A percentile compares a stretch with the other conserved stretches of the same genome.
Evolutionary conservation across 2,888 invertebrate species (phyloP).

Genomic region (Amiota communis): DNA sequence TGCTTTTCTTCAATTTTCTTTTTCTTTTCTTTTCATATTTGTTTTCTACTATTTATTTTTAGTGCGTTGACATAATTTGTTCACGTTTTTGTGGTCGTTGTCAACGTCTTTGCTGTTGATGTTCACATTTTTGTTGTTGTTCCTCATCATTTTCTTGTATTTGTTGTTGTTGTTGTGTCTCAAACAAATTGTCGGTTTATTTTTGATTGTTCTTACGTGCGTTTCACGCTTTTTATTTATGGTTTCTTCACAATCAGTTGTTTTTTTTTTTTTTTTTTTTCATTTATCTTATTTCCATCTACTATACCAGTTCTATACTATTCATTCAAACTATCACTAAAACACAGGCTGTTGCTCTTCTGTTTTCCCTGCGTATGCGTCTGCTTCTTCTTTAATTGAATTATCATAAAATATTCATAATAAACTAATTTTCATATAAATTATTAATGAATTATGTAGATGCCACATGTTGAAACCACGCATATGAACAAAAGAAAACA

Average conservation of each 20-base stretch:
- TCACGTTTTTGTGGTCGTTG: conserved; percentile 46
- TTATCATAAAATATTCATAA: conserved; percentile 45
- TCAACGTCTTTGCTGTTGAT: conserved; percentile 33
- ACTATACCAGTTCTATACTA: too few relatives aligned
- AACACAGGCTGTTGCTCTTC: conserved; percentile 43
- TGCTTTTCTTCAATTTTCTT: neutral
- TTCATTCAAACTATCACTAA: conserved; percentile 13
- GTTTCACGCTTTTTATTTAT: neutral
- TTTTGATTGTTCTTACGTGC: too few relatives aligned
- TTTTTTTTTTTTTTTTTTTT: neutral
- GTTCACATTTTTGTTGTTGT: conserved; percentile 37
- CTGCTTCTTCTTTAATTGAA: neutral
- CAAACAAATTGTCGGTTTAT: too few relatives aligned
- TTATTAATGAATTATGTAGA: conserved; percentile 11
- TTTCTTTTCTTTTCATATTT: neutral
- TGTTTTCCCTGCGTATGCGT: conserved; percentile 18
- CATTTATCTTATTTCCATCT: neutral
- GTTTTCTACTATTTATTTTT: conserved; percentile 17
- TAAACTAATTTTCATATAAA: conserved; percentile 59
- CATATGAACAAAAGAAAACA: too few relatives aligned
- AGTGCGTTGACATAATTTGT: conserved; percentile 26
- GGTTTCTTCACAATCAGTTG: neutral
- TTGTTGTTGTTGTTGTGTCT: too few relatives aligned
- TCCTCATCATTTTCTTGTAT: neutral
- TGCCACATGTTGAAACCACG: too few relatives aligned